Evolutionary conservation across 1,140 invertebrate genomes (phyloP).

Genomic region (Elysia chlorotica): DNA sequence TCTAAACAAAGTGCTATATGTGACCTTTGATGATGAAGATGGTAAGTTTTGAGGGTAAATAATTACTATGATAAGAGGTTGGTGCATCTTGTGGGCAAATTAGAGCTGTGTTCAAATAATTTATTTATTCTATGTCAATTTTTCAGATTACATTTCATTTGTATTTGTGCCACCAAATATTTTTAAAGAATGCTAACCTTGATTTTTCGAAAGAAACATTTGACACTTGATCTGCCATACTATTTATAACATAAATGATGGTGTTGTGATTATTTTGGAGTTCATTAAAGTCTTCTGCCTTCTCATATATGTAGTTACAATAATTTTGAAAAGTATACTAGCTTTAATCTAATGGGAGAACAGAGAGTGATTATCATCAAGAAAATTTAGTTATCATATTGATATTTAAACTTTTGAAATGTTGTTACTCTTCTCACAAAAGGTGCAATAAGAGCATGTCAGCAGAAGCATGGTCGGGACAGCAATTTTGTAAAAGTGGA

Average conservation of each 20-base stretch:
- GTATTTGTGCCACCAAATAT: no score
- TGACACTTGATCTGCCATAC: no score
- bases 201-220: no score
- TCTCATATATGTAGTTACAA: no score
- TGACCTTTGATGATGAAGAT: neutral
- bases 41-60: no score
- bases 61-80: no score
- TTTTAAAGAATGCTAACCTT: no score
- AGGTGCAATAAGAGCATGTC: neutral
- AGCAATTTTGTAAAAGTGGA: conserved; percentile 6
- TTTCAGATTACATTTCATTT: no score
- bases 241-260: neutral
- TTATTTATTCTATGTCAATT: no score
- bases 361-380: neutral
- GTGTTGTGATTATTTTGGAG: neutral
- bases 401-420: neutral
- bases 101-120: no score
- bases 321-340: neutral
- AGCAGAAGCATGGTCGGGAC: neutral
- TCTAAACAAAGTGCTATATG: conserved; percentile 5
- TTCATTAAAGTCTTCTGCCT: neutral
- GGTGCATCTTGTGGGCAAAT: no score
- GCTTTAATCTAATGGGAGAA: neutral
- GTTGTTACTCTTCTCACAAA: neutral
- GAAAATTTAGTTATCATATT: neutral